Conservation (phyloP, 2,113 vertebrate genomes). For the Chionis minor region DNA sequence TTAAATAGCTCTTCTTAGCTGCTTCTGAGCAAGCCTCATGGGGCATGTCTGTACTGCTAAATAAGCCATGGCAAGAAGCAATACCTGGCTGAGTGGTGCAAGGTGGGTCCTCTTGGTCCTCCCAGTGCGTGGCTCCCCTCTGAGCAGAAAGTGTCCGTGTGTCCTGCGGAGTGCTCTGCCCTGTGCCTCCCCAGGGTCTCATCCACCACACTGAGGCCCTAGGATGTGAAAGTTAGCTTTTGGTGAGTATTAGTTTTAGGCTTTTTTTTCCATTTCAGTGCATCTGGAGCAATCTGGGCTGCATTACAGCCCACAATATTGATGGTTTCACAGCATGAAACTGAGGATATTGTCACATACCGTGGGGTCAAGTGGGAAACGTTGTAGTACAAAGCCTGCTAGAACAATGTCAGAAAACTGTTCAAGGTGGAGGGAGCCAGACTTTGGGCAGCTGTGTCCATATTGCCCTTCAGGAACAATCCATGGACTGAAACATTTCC, state of each 20-base stretch:
- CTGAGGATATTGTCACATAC: not conserved
- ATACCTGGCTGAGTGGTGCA: accelerated
- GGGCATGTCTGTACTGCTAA: not conserved
- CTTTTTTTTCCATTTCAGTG: not conserved
- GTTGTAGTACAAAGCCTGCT: not conserved
- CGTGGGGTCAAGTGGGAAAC: not conserved
- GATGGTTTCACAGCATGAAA: not conserved
- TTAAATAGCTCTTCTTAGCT: not conserved
- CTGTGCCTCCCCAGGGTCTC: not conserved
- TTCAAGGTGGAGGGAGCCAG: not conserved
- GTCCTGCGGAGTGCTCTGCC: not conserved
- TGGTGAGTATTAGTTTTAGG: not conserved
- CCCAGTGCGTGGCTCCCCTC: not conserved
- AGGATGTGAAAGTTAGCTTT: not conserved
- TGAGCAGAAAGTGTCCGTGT: not conserved
- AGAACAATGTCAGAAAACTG: not conserved
- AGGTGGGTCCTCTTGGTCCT: not conserved
- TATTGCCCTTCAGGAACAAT: not conserved
- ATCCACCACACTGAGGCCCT: not conserved
- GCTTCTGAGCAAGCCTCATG: not conserved
- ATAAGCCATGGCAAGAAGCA: not conserved
- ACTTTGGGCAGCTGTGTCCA: not conserved
- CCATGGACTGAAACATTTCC: not conserved
- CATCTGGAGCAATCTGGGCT: not conserved
- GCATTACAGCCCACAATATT: not conserved